Evolutionary conservation across 2,888 invertebrate species (phyloP), one percentile per base, ranked within the genome.

Genomic region (Ferrisia virgata): DNA sequence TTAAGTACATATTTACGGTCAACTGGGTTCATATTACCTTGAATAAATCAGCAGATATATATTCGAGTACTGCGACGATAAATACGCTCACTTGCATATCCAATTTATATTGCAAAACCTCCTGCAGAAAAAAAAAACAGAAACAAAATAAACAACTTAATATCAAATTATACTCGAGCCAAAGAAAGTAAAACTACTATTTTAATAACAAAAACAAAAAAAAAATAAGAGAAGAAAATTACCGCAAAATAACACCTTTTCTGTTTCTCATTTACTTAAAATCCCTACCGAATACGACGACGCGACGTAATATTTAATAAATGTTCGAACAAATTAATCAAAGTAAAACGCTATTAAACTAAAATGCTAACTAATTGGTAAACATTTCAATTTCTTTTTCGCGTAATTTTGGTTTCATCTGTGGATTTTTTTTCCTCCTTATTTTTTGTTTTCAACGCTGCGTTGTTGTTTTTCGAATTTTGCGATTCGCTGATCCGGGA

Each of bases 31-130:
- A 47, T 5, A 87, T 87, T 88, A 93, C 92, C 90, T 97, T 96
- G 82, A 99, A 90, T 87, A 98, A 97, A 90, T 99, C 98, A 0
- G 95, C 95, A 86, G 96, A 95, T 87, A 98, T 96, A 89, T 96
- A 98, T 89, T 98, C 98, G 86, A 99, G 90, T 69, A 98, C 96
- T 79, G 96, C 97, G 72, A 96, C 95, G 88, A 98, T 93, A 90
- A 96, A 98, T 85, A 96, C 91, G 2, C 96, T 94, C 40, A 98
- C 96, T 85, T 95, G 94, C 86, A 92, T 92, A 89, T 96, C 95
- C 86, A 96, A 93, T 90, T 96, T 96, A 89, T 95, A 95, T 87
- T 93, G 92, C 33, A 96, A 90, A 86, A 96, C 93, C 90, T 96
- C 96, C 94, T 95, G 89, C 84, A 90, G 86, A n/a, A 85, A 86